Percentiles rank a stretch among this genome's conserved stretches.
Evolutionary conservation across 2,888 invertebrate species (phyloP).

Genomic region (Lysandra coridon): DNA sequence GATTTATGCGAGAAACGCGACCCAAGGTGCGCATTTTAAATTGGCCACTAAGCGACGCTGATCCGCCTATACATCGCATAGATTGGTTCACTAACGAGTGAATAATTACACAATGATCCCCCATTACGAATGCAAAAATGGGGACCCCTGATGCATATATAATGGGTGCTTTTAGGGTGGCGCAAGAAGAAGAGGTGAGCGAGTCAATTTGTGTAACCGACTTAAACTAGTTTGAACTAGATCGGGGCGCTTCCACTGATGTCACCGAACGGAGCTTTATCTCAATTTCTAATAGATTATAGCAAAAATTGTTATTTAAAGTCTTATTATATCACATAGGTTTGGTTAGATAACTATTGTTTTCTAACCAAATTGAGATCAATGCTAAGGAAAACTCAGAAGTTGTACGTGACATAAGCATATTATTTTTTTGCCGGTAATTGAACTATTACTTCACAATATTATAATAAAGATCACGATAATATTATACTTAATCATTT

Average conservation of each 20-base stretch:
- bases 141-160: constrained; percentile 69
- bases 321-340: background rate
- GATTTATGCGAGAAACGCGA: constrained; percentile 45
- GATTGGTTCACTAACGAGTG: constrained; percentile 73
- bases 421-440: no score
- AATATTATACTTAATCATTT: no score
- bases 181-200: constrained; percentile 45
- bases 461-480: no score
- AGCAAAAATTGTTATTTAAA: background rate
- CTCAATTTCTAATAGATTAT: background rate
- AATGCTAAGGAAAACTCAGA: background rate
- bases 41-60: constrained; percentile 45
- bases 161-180: constrained; percentile 54
- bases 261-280: background rate
- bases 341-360: background rate
- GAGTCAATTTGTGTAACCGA: constrained; percentile 36
- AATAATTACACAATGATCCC: constrained; percentile 77
- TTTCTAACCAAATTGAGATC: background rate
- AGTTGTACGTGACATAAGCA: background rate
- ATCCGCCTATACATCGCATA: constrained; percentile 48
- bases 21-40: constrained; percentile 53
- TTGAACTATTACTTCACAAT: no score
- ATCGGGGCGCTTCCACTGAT: background rate
- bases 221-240: constrained; percentile 32
- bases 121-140: constrained; percentile 78